phyloP scores from a whole-genome alignment of 37 sponge, comb jelly and placozoan species.

The Cliona cf. orientalis region DNA sequence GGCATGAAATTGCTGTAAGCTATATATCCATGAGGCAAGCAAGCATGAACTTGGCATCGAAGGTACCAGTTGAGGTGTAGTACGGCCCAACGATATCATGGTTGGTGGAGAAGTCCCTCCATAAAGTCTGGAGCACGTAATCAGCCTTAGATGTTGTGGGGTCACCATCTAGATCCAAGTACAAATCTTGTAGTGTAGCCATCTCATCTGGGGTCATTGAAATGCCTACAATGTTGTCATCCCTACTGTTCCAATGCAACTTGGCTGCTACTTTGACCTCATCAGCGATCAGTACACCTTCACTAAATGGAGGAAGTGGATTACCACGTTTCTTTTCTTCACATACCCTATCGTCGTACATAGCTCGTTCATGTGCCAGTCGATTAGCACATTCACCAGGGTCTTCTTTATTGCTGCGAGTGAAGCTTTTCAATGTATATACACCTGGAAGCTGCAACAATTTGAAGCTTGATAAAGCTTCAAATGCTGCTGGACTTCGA shows the following conservation, averaged over 20 bases:
- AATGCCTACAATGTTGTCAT: conserved; percentile 11
- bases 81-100: conserved; percentile 49
- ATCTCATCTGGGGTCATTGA: conserved; percentile 38
- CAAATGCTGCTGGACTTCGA: conserved; percentile 8
- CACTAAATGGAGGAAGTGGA: conserved; percentile 1
- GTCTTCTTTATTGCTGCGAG: not conserved
- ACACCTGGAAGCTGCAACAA: conserved; percentile 18
- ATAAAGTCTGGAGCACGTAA: conserved; percentile 44
- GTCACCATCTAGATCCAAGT: not conserved
- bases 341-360: not conserved
- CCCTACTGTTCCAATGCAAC: conserved; percentile 35
- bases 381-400: not conserved
- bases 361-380: no score
- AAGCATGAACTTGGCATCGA: conserved; percentile 5
- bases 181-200: conserved; percentile 18
- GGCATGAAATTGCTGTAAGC: not conserved
- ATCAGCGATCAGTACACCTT: not conserved
- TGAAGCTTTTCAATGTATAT: not conserved
- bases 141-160: not conserved
- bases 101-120: conserved; percentile 17
- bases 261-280: conserved; percentile 36
- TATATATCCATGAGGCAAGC: not conserved
- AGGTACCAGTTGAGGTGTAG: conserved; percentile 7
- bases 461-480: not conserved
- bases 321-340: not conserved